Evolutionary conservation across 2,113 vertebrate genomes (phyloP).

Genomic region (Crocuta crocuta): DNA sequence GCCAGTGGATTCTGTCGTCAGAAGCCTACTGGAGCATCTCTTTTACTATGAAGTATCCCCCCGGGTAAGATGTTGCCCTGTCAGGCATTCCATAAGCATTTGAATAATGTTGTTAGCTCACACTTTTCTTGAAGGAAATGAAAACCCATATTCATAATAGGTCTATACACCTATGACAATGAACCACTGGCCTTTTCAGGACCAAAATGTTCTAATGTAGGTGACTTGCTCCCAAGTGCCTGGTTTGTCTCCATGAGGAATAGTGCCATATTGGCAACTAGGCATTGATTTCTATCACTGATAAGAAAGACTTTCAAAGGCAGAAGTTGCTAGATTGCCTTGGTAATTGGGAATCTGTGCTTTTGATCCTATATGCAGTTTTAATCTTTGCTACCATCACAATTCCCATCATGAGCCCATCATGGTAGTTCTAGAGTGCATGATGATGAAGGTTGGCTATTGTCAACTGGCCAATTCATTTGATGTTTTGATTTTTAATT

Average conservation of each 20-base stretch:
- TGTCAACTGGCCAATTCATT: not conserved
- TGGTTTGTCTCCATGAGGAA: not conserved
- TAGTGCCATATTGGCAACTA: not conserved
- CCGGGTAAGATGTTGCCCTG: not conserved
- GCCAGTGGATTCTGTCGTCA: not conserved
- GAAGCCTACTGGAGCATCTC: not conserved
- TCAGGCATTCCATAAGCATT: not conserved
- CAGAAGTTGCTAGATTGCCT: not conserved
- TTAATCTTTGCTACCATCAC: not conserved
- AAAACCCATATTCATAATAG: not conserved
- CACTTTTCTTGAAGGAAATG: not conserved
- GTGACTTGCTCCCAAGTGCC: not conserved
- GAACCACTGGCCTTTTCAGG: not conserved
- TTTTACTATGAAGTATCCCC: not conserved
- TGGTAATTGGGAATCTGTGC: not conserved
- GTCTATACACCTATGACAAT: not conserved
- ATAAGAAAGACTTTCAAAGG: not conserved
- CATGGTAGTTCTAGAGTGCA: not conserved
- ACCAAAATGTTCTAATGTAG: not conserved
- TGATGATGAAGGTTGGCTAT: not conserved
- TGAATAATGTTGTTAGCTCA: not conserved
- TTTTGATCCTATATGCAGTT: not conserved
- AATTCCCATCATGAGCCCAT: not conserved
- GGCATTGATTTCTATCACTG: not conserved
- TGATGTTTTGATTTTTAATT: not conserved